Conservation (phyloP, 2,113 vertebrate species). For the Protobothrops mucrosquamatus region DNA sequence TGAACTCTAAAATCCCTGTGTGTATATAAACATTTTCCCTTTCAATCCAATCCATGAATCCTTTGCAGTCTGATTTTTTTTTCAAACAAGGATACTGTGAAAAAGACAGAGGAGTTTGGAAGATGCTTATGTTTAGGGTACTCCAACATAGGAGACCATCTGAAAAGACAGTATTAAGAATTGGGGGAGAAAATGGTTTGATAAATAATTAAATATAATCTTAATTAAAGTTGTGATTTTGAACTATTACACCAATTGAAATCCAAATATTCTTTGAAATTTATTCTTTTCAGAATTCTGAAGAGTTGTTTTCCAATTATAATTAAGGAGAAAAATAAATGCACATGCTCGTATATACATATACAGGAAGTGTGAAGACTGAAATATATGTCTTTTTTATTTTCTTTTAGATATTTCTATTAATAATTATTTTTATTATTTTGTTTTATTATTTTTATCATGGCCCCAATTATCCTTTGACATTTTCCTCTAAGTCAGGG, state of each 20-base stretch:
- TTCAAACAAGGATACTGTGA: background rate
- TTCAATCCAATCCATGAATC: background rate
- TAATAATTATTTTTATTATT: too few species aligned
- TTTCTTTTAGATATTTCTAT: too few species aligned
- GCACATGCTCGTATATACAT: background rate
- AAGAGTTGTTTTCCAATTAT: background rate
- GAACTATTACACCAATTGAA: background rate
- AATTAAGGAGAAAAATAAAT: background rate
- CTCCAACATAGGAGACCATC: background rate
- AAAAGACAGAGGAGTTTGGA: background rate
- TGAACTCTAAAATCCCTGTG: background rate
- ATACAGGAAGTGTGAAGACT: background rate
- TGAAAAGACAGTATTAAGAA: background rate
- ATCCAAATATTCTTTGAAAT: background rate
- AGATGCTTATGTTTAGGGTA: background rate
- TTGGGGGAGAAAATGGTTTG: background rate
- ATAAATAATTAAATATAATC: background rate
- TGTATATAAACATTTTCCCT: background rate
- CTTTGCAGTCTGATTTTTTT: background rate
- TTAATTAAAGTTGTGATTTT: background rate
- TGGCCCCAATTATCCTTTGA: background rate
- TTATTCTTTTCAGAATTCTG: background rate
- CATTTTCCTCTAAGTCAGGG: background rate
- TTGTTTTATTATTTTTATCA: too few species aligned
- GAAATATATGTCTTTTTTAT: too few species aligned